Evolutionary conservation across 2,888 invertebrate genomes (phyloP), one percentile per base, ranked within the genome.

Genomic region (Slavum lentiscoides): DNA sequence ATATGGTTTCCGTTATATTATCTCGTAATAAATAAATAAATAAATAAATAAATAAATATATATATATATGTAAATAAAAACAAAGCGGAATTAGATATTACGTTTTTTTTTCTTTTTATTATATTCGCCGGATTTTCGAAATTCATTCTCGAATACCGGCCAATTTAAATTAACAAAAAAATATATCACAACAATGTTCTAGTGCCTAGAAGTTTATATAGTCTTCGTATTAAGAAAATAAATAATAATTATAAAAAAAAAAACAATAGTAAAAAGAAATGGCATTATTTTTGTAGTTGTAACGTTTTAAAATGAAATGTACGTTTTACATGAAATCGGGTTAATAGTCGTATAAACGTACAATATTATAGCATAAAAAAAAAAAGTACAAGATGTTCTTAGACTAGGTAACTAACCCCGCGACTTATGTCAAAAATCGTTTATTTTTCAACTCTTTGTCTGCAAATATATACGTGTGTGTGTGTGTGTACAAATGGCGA

Each of bases 161-260:
- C 64, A 66, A 66, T 80, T 30, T 15, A 64, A 70, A 80, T 72
- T 72, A 80, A 80, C 80, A 80, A 80, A 80, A 80, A 72, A 62
- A 80, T 80, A 72, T 80, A 80, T 80, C 80, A 80, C 80, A 80
- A 80, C 80, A 80, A 80, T 43, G 69, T 80, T 80, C 64, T 72
- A 58, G 21, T 66, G 21, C 49, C 70, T 72, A 72, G 70, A 80
- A 37, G 55, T 64, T 62, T 37, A 43, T 49, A 70, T 77, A 77
- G 77, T 77, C 77, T 77, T 70, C 76, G 64, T 17, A 49, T 66
- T 39, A 72, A 64, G 70, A 80, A 72, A 76, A 80, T 72, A 80
- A 80, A 80, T 72, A 80, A 67, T 58, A 74, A 74, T 74, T 53
- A 67, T 39, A 37, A 61, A 70, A 69, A 49, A 30, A 76, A 61